Base-by-base conservation (phyloP, 2,113 vertebrate genomes). In the Syrmaticus mikado region DNA sequence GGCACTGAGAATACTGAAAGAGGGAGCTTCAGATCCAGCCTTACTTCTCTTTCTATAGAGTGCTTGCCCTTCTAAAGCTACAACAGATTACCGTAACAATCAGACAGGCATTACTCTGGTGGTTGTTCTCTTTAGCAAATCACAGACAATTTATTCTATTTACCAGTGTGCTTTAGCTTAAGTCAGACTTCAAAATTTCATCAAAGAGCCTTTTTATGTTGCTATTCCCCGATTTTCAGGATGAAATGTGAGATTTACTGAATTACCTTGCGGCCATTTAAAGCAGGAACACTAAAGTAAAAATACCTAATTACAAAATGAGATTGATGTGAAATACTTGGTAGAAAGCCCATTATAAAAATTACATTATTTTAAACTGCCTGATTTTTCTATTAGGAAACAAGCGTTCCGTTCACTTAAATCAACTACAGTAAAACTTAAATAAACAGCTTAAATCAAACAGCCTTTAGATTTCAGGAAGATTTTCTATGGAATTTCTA, bases 271-370 rank as follows among this genome's bases (percentile, higher is more conserved):
- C 0, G 13, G 60, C 72, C 85, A 55, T 40, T 85, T 88, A 82
- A 92, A 68, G 52, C 12, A 68, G 46, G 38, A 94, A 50, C 52
- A 57, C n/a, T 92, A 82, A 19, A 81, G 48, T n/a, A 74, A 92
- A 92, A 94, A 83, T 5, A 48, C 43, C 83, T 94, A 88, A 95
- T 86, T 96, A 88, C 90, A 50, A 71, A 92, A 62, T 34, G 32
- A 73, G 57, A 46, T 6, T 43, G 61, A 67, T 67, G 41, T 41
- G 62, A 95, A 89, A 78, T 15, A 67, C 0, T 2, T 5, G n/a
- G 32, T 81, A 71, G 65, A 91, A 82, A 81, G 43, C 5, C 38
- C 30, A 86, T 67, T 84, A 81, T 16, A 60, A 65, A 94, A 90
- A 92, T 85, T 28, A 75, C 40, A 84, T 36, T 73, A n/a, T 17